Percentiles rank a stretch among this genome's conserved stretches.
These are phyloP conservation scores for Rhyacophila brunnea DNA, from an alignment of 1,140 invertebrate genomes.

Conservation along the genomic window DNA sequence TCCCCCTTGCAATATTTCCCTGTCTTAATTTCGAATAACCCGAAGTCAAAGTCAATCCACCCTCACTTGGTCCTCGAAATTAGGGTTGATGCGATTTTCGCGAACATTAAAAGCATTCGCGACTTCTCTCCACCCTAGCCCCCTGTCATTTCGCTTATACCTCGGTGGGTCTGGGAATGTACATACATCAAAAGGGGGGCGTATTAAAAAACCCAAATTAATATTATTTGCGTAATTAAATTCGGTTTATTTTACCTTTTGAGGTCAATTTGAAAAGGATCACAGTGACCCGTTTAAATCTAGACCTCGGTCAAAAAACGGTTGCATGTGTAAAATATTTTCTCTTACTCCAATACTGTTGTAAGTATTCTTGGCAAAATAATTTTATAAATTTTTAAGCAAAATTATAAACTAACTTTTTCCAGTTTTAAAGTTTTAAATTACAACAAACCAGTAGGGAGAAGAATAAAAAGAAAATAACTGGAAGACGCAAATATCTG, in stretches of 20 bases:
- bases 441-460: too few relatives aligned
- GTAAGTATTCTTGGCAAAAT: too few relatives aligned
- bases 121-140: background rate
- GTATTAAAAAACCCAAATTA: background rate
- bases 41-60: slow-evolving; percentile 30
- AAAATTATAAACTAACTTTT: too few relatives aligned
- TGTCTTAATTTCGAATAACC: slow-evolving; percentile 36
- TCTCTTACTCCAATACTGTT: too few relatives aligned
- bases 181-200: background rate
- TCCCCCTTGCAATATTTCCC: slow-evolving; percentile 23
- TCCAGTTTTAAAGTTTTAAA: too few relatives aligned
- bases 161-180: background rate
- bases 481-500: too few relatives aligned
- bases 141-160: background rate
- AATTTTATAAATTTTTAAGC: too few relatives aligned
- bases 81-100: slow-evolving; percentile 36
- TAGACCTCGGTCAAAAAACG: too few relatives aligned
- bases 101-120: slow-evolving; percentile 33
- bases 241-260: background rate
- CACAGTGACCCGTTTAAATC: too few relatives aligned
- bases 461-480: too few relatives aligned
- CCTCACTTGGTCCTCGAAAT: slow-evolving; percentile 30
- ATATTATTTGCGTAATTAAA: background rate
- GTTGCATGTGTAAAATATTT: too few relatives aligned
- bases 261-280: too few relatives aligned